Base-by-base conservation (phyloP, 2,888 invertebrate genomes). In the Dryocosmus kuriphilus region DNA sequence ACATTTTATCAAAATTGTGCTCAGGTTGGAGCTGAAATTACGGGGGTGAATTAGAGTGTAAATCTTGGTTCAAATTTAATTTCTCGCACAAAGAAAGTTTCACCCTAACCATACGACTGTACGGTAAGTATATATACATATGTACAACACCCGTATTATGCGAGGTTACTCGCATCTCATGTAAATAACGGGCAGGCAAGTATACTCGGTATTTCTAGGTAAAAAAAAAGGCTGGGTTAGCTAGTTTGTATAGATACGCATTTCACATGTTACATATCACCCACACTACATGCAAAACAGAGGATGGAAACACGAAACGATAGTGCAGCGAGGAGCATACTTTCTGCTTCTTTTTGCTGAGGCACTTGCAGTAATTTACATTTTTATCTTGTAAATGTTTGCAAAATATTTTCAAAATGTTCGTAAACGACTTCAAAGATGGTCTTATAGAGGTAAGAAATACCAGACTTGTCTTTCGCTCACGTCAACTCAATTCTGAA, bases 161-260 rank as follows among this genome's bases (percentile, higher is more conserved):
- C 41, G 19, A 74, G 61, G 27, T 51, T 46, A n/a, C 62, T 16
- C 71, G 16, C 55, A 79, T 71, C 76, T 78, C 77, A 83, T 81
- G 83, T 82, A 84, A 84, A 84, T 82, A 79, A 67, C 41, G 55
- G 30, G 67, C 57, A 78, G 61, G 74, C 80, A 81, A 81, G 78
- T 63, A 67, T 9, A 35, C 41, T 67, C 19, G 14, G 27, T 67
- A 41, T 67, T 67, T 41, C 41, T 7, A 8, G 24, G 24, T 24
- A 46, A 67, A 67, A 67, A 46, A 67, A 67, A 67, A 46, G 46
- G 38, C 41, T 46, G 24, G 9, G 27, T 67, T 19, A n/a, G 74
- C 57, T 57, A 24, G 65, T 63, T 74, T 60, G 60, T 51, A 62
- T 61, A 77, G 46, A 76, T 62, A 41, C 27, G 24, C 41, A 41